phyloP scores from a whole-genome alignment of 2,797 vertebrate species.

The Smutsia gigantea region DNA sequence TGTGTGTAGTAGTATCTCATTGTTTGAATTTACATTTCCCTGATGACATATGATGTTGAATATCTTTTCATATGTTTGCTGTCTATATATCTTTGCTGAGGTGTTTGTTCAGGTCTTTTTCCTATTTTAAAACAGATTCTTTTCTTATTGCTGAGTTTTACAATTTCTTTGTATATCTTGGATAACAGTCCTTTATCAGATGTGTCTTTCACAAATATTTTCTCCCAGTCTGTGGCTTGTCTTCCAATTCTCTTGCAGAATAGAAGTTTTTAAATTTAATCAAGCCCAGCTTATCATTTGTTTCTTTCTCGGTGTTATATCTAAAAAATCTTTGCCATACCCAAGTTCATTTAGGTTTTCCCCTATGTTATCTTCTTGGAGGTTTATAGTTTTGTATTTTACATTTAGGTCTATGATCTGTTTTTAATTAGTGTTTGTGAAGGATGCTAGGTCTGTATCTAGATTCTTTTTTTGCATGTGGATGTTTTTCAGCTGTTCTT shows the following conservation, averaged over 20 bases:
- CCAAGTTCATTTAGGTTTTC: not conserved
- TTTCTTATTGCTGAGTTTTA: not conserved
- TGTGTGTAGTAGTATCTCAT: not conserved
- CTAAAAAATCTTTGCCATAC: not conserved
- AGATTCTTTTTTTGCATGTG: not conserved
- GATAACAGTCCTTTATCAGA: not conserved
- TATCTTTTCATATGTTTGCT: not conserved
- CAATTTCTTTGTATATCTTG: slow-evolving; percentile 40
- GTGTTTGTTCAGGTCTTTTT: not conserved
- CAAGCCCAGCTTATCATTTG: not conserved
- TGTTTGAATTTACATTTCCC: slow-evolving; percentile 33
- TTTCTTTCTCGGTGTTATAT: not conserved
- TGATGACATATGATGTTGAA: not conserved
- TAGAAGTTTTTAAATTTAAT: slow-evolving; percentile 22
- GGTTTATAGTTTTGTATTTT: not conserved
- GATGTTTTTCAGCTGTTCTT: not conserved
- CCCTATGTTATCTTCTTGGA: not conserved
- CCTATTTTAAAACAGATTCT: not conserved
- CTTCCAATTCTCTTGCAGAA: not conserved
- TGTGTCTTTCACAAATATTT: slow-evolving; percentile 16
- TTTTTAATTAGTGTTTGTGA: not conserved
- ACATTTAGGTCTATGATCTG: not conserved
- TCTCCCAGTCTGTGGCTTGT: not conserved
- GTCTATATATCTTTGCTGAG: not conserved
- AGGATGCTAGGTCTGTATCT: not conserved